Percentiles rank a stretch among this genome's conserved stretches.
Evolutionary conservation across 2,888 invertebrate species (phyloP).

Genomic region (Machimus atricapillus): DNA sequence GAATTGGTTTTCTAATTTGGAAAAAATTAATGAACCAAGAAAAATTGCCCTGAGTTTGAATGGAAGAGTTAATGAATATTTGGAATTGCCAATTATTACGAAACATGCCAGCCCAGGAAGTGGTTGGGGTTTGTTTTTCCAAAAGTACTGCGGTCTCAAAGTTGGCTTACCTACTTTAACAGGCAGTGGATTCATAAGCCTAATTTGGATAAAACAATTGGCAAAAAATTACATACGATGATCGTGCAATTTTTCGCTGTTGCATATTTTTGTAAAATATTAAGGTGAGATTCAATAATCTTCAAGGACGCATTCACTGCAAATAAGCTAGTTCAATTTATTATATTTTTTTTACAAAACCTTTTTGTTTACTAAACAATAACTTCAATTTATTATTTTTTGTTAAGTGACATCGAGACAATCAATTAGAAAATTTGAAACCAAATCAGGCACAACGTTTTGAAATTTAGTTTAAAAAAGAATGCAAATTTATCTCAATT

Average conservation of each 20-base stretch:
- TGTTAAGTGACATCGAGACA: not conserved
- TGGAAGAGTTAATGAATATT: not conserved
- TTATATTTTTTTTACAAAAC: not conserved
- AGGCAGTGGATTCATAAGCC: not conserved
- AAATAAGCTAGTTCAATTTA: not conserved
- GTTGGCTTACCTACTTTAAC: not conserved
- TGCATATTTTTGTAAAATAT: not conserved
- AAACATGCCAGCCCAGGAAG: not conserved
- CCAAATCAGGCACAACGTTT: too few relatives aligned
- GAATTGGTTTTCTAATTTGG: not conserved
- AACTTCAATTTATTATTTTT: not conserved
- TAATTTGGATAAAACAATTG: not conserved
- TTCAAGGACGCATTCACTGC: not conserved
- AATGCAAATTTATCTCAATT: too few relatives aligned
- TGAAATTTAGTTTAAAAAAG: too few relatives aligned
- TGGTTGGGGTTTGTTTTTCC: not conserved
- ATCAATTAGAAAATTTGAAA: not conserved
- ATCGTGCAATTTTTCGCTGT: not conserved
- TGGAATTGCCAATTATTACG: not conserved
- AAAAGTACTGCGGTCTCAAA: not conserved
- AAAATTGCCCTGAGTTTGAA: not conserved
- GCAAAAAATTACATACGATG: not conserved
- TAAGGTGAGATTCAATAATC: not conserved
- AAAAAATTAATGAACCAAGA: not conserved
- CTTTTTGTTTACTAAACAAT: not conserved